Evolutionary conservation across 2,113 vertebrate species (phyloP), one percentile per base, ranked within the genome.

Genomic region (Charina bottae): DNA sequence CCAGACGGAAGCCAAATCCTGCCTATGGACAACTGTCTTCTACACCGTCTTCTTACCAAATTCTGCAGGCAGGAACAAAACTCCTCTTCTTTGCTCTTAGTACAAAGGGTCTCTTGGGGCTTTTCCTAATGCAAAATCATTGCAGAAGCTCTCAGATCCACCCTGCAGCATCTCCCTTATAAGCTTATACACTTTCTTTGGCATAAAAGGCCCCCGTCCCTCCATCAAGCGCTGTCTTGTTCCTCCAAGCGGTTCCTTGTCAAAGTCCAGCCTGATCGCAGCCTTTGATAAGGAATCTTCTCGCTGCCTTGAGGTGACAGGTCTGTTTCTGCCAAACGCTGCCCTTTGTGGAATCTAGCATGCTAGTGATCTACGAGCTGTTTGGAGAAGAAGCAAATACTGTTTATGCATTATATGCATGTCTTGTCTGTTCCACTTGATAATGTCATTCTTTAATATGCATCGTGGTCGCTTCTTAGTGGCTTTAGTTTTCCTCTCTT

Each of bases 381-480:
- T 96, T 95, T 96, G 92, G 93, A 95, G 91, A 96, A 94, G 95
- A 62, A 60, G 94, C 92, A 95, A 94, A 92, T 84, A 7, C 85
- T 93, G 1, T 94, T 95, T 95, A 91, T 92, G 89, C 83, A 93
- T 96, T 95, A 93, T 94, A 92, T 94, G 94, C 95, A 86, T 94
- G 97, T 96, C 97, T 94, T 96, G 97, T 97, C 97, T 97, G 94
- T 95, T 97, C 95, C 93, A 92, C 97, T 96, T 94, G 95, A 95
- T 96, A 96, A 96, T 96, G 94, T 95, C 93, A 95, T 96, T 94
- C 96, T 96, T 97, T 97, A 96, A 97, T 96, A 95, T 94, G 96
- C 96, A 96, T 93, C 88, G 96, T 93, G 2, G 94, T 95, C 68
- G 96, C 90, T 96, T 95, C 96, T 96, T 89, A 93, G 93, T 94